Evolutionary conservation across 1,140 invertebrate genomes (phyloP).

Genomic region (Tribolium madens): DNA sequence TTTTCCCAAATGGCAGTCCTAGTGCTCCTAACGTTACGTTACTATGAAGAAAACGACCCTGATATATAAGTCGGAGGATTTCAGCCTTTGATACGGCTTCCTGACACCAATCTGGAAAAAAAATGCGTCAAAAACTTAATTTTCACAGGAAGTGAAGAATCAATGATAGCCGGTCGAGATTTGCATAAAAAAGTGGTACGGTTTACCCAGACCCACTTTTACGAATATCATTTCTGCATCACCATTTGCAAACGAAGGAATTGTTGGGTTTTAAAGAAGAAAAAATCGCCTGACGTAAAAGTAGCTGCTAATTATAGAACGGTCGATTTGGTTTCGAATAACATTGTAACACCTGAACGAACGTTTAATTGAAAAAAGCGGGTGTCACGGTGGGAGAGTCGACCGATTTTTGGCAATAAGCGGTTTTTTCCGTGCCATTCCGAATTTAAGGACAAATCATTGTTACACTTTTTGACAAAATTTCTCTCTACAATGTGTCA

Average conservation of each 20-base stretch:
- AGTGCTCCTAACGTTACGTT: slow-evolving; percentile 98
- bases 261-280: neutral
- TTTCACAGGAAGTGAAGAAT: neutral
- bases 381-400: neutral
- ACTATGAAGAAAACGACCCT: slow-evolving; percentile 98
- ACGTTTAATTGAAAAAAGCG: neutral
- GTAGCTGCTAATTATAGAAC: neutral
- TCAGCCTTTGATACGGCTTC: slow-evolving; percentile 96
- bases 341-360: neutral
- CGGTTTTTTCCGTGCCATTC: neutral
- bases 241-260: neutral
- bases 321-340: neutral
- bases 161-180: slow-evolving; percentile 10
- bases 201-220: slow-evolving; percentile 22
- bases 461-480: too few relatives aligned
- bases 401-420: neutral
- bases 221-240: neutral
- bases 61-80: slow-evolving; percentile 98
- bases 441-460: too few relatives aligned
- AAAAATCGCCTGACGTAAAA: neutral
- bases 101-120: slow-evolving; percentile 91
- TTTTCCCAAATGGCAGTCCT: slow-evolving; percentile 95
- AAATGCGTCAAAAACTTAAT: slow-evolving; percentile 14
- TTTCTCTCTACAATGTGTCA: too few relatives aligned
- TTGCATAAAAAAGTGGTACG: slow-evolving; percentile 9